Percentiles rank a stretch among this genome's conserved stretches.
Conservation (phyloP, 2,113 vertebrate species). For the Neomonachus schauinslandi region DNA sequence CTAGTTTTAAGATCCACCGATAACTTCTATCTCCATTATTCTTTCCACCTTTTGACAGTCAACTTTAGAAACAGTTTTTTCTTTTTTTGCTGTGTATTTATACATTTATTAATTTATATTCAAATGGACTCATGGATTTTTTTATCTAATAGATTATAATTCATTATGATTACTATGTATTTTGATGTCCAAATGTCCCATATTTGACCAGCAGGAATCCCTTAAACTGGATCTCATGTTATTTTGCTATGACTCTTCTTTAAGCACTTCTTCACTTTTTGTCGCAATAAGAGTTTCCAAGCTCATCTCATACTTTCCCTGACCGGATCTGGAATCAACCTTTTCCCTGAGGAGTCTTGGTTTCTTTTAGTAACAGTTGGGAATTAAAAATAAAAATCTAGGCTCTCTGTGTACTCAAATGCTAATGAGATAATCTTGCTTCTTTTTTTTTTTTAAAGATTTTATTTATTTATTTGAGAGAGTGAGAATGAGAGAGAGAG, state of each 20-base stretch:
- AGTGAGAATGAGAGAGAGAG: too few species aligned
- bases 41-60: not conserved
- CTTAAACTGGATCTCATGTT: not conserved
- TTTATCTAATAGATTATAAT: not conserved
- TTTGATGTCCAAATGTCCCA: not conserved
- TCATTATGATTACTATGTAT: not conserved
- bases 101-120: not conserved
- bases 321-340: not conserved
- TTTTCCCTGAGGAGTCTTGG: not conserved
- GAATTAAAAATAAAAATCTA: not conserved
- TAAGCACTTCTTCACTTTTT: not conserved
- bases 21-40: not conserved
- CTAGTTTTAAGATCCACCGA: not conserved
- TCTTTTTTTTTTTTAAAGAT: not conserved
- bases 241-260: not conserved
- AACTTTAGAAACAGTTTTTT: not conserved
- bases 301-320: not conserved
- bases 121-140: not conserved
- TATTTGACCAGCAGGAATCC: not conserved
- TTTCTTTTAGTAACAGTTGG: not conserved
- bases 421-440: not conserved
- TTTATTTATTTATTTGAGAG: too few species aligned
- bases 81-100: not conserved
- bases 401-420: not conserved
- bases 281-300: not conserved